Evolutionary conservation across 2,888 invertebrate genomes (phyloP).

Genomic region (Sinotaia quadrata): DNA sequence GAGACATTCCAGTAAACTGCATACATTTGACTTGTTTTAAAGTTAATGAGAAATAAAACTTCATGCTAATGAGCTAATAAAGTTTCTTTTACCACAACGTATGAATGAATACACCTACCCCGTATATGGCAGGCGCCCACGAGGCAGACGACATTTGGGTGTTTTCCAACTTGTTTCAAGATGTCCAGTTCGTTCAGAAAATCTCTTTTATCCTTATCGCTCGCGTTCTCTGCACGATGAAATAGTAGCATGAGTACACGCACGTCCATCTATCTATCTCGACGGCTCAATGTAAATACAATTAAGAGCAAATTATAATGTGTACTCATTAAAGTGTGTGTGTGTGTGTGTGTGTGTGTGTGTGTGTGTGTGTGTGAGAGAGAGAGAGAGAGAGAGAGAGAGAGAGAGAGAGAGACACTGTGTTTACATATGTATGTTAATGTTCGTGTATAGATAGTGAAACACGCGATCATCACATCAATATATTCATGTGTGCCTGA

Average conservation of each 20-base stretch:
- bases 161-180: conserved; percentile 61
- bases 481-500: no score
- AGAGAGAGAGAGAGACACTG: neutral
- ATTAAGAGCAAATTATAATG: neutral
- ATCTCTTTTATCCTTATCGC: conserved; percentile 63
- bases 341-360: neutral
- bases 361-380: neutral
- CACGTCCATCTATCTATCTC: neutral
- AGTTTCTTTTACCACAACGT: no score
- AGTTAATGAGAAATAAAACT: no score
- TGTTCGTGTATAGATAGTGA: no score
- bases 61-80: no score
- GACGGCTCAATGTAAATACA: neutral
- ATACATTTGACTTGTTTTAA: no score
- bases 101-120: no score
- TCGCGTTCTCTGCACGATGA: conserved; percentile 58
- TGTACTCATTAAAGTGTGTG: neutral
- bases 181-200: conserved; percentile 65
- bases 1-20: no score
- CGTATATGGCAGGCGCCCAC: conserved; percentile 63
- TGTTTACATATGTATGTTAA: no score
- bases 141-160: conserved; percentile 63
- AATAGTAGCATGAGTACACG: neutral
- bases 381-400: no score
- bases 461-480: no score